Evolutionary conservation across 2,113 vertebrate species (phyloP), one percentile per base, ranked within the genome.

Genomic region (Entomyzon cyanotis): DNA sequence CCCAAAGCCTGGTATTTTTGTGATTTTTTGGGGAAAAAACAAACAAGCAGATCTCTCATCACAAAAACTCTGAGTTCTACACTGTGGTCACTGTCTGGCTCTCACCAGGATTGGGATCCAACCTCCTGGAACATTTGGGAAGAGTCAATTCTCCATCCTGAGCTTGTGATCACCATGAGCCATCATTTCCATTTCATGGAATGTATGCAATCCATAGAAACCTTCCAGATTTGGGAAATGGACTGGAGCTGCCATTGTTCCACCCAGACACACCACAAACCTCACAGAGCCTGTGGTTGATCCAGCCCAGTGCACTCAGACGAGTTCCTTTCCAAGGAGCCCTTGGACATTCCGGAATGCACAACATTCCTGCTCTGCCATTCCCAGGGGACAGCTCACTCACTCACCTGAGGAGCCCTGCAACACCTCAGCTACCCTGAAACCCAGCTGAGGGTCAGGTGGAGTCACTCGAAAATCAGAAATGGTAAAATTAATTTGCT

Each of bases 181-280:
- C 14, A 8, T 35, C 9, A 3, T 3, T 8, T 39, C 39, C 39
- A 2, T 73, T 87, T 11, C 37, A 35, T 25, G 84, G 83, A 88
- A 94, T 86, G 77, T 46, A 60, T 16, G 78, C 27, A 65, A 94
- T 86, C 95, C 79, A n/a, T 81, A 78, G 19, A 59, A 91, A 73
- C 95, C 78, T 53, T 24, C 33, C 84, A 17, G 19, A 7, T 96
- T 94, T 30, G 41, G 92, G 95, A 94, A 88, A 47, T 56, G 56
- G 37, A 7, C 84, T 90, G 52, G 67, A 63, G 64, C 53, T 63
- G 78, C 96, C 92, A 46, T 95, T 96, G 94, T 96, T 95, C 90
- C 93, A 35, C 82, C 53, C 96, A 95, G 91, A 89, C 95, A 47
- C 67, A 92, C 95, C 95, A 25, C 94, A 96, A 96, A 96, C 95